A percentile compares a stretch with the other conserved stretches of the same genome.
phyloP scores from a whole-genome alignment of 2,888 invertebrate genomes.

The Merodon equestris region DNA sequence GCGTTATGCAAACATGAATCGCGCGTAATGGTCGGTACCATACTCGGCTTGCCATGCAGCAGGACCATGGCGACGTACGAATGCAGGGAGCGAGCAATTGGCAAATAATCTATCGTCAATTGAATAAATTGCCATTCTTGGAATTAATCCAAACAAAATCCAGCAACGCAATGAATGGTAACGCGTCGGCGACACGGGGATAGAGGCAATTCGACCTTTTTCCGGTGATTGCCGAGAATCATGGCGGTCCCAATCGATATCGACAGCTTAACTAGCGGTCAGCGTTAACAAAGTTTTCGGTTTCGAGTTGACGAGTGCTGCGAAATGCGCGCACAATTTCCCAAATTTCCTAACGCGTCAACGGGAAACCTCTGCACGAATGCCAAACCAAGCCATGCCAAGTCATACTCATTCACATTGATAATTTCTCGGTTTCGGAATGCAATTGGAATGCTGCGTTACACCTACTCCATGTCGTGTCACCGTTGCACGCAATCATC shows the following conservation, averaged over 20 bases:
- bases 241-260: constrained; percentile 42
- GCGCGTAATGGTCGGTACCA: constrained; percentile 58
- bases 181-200: not conserved
- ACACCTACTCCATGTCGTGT: constrained; percentile 36
- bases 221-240: constrained; percentile 62
- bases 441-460: constrained; percentile 47
- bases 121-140: constrained; percentile 66
- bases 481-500: constrained; percentile 20
- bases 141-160: constrained; percentile 64
- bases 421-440: constrained; percentile 63
- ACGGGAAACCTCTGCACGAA: not conserved
- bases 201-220: constrained; percentile 2
- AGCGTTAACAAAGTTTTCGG: constrained; percentile 51
- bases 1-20: constrained; percentile 63
- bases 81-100: constrained; percentile 37
- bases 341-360: constrained; percentile 34
- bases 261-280: constrained; percentile 62
- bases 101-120: constrained; percentile 65
- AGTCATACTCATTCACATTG: constrained; percentile 26
- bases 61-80: constrained; percentile 32
- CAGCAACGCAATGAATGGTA: constrained; percentile 9
- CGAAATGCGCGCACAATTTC: constrained; percentile 24
- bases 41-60: constrained; percentile 1
- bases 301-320: constrained; percentile 1
- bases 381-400: constrained; percentile 1